Conservation (phyloP, 2,888 invertebrate species). For the Biston betularia region DNA sequence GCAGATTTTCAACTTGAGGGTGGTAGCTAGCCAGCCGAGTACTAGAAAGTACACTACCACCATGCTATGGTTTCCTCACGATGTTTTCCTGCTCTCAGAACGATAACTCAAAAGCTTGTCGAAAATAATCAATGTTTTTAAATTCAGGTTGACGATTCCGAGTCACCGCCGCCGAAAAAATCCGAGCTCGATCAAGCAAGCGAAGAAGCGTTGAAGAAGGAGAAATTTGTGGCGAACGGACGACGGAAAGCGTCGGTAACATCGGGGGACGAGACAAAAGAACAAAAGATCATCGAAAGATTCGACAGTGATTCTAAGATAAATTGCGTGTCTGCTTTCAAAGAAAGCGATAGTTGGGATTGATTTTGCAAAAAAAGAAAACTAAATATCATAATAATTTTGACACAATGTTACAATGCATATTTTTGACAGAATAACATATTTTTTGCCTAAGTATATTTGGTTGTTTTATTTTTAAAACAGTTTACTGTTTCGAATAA, state of each 20-base stretch:
- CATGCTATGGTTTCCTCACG: too few species aligned
- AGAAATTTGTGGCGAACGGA: constrained; percentile 55
- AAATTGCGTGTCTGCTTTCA: constrained; percentile 70
- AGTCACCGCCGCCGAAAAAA: constrained; percentile 68
- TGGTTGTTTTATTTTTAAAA: constrained; percentile 3
- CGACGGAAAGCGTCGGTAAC: constrained; percentile 48
- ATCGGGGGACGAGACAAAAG: constrained; percentile 45
- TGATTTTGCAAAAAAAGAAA: constrained; percentile 52
- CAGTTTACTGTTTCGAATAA: not conserved
- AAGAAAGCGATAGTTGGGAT: constrained; percentile 80
- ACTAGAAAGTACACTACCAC: too few species aligned
- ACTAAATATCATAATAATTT: constrained; percentile 40
- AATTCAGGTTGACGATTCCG: constrained; percentile 65
- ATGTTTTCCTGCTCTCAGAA: too few species aligned
- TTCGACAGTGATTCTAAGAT: constrained; percentile 62
- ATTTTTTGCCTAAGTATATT: constrained; percentile 1
- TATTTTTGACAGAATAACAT: constrained; percentile 20
- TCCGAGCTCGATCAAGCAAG: constrained; percentile 50
- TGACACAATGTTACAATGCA: constrained; percentile 4
- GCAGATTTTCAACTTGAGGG: too few species aligned
- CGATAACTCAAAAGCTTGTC: not conserved
- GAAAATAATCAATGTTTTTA: not conserved
- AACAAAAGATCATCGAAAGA: constrained; percentile 51
- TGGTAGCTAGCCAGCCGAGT: too few species aligned
- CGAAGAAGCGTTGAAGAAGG: constrained; percentile 44